Percentiles rank a stretch among this genome's conserved stretches.
phyloP scores from a whole-genome alignment of 2,888 invertebrate species.

The Mesorhabditis sp. region DNA sequence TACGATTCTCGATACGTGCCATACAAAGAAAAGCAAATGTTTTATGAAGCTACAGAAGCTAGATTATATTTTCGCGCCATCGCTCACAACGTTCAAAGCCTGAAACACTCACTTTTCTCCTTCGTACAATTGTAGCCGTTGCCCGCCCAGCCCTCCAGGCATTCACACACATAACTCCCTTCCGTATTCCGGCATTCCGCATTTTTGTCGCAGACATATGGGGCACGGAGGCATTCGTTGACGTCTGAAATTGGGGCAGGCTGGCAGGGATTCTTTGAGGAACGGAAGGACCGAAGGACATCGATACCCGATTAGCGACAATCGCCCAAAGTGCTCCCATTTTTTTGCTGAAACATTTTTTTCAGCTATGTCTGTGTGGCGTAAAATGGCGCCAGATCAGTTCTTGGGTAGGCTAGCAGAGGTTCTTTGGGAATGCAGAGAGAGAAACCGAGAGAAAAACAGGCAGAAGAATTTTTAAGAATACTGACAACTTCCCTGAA shows the following conservation, averaged over 20 bases:
- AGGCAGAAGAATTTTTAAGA: too few relatives aligned
- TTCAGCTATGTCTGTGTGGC: too few relatives aligned
- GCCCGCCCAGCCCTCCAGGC: slow-evolving; percentile 47
- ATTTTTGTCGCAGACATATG: slow-evolving; percentile 44
- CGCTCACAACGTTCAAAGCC: background rate
- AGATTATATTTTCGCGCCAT: background rate
- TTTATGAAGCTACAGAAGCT: too few relatives aligned
- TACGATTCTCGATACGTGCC: too few relatives aligned
- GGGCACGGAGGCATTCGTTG: slow-evolving; percentile 45
- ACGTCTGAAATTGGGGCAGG: slow-evolving; percentile 35
- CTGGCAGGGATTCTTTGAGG: background rate
- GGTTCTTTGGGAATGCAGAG: too few relatives aligned
- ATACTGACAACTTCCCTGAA: too few relatives aligned
- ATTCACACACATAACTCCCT: slow-evolving; percentile 47
- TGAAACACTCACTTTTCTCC: slow-evolving; percentile 32
- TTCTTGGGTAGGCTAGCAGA: too few relatives aligned
- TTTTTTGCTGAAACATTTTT: too few relatives aligned
- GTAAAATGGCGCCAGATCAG: too few relatives aligned
- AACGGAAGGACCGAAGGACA: background rate
- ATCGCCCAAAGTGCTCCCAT: too few relatives aligned
- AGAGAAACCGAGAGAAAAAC: too few relatives aligned
- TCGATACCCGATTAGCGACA: background rate
- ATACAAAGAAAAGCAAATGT: too few relatives aligned
- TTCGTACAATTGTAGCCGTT: slow-evolving; percentile 52
- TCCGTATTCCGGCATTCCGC: slow-evolving; percentile 51